phyloP scores from a whole-genome alignment of 2,113 vertebrate genomes.

The Naja naja region DNA sequence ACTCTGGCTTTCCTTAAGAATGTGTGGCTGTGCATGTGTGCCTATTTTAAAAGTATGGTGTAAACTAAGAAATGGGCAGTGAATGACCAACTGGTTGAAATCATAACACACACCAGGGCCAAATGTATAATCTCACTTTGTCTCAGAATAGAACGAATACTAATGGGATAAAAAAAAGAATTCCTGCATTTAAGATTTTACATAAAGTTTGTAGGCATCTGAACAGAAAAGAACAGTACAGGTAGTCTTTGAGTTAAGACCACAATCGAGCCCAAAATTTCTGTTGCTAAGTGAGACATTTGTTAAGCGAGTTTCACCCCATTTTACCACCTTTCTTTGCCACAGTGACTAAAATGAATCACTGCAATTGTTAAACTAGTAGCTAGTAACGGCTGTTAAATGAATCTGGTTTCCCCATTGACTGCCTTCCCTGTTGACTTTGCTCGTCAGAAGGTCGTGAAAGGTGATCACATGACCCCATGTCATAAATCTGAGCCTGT shows the following conservation, averaged over 20 bases:
- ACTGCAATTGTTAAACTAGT: background rate
- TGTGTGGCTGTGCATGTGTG: background rate
- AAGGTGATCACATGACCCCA: background rate
- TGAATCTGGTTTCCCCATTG: background rate
- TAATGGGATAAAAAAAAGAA: background rate
- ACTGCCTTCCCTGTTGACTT: background rate
- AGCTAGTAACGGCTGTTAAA: background rate
- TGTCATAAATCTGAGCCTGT: background rate
- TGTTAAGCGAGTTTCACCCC: background rate
- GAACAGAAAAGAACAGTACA: background rate
- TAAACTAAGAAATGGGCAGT: background rate
- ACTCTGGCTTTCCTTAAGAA: conserved; percentile 12
- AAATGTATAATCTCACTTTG: background rate
- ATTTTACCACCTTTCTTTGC: background rate
- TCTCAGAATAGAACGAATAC: background rate
- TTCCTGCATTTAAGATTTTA: background rate
- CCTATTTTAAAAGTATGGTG: background rate
- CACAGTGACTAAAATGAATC: background rate
- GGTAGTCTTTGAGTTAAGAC: background rate
- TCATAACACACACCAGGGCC: background rate
- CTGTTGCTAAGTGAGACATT: background rate
- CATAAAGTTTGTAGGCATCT: background rate
- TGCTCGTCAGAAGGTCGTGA: background rate
- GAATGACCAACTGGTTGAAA: background rate
- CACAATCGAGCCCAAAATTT: background rate